These are phyloP conservation scores for Chrysaora quinquecirrha DNA, from an alignment of 30 jellyfish, hydroid and myxozoan species.

Conservation along the genomic window DNA sequence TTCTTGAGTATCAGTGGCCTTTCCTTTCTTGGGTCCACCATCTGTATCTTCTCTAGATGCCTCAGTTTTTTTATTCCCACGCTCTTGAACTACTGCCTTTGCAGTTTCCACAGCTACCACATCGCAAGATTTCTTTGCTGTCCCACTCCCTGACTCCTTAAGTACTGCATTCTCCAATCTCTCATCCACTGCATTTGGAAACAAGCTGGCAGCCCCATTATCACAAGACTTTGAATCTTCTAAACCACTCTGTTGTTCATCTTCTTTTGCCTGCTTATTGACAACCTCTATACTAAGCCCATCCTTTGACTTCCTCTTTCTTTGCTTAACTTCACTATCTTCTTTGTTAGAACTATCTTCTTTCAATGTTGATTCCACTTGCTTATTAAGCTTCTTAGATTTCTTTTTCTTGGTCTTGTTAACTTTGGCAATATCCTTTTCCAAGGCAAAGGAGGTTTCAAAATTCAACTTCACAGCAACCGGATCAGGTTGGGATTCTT, in stretches of 20 bases:
- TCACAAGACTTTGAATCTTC: too few relatives aligned
- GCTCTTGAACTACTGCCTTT: too few relatives aligned
- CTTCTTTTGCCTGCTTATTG: not conserved
- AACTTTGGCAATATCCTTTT: not conserved
- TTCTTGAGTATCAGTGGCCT: too few relatives aligned
- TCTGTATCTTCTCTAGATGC: too few relatives aligned
- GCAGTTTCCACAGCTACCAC: too few relatives aligned
- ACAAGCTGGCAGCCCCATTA: too few relatives aligned
- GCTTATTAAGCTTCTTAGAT: not conserved
- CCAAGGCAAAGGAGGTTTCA: constrained; percentile 21
- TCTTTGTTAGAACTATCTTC: not conserved
- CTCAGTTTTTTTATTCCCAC: too few relatives aligned
- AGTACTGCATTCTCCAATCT: too few relatives aligned
- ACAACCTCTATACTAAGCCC: not conserved
- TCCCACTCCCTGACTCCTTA: too few relatives aligned
- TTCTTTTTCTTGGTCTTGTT: not conserved
- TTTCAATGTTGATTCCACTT: not conserved
- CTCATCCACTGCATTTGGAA: too few relatives aligned
- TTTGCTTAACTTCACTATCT: not conserved
- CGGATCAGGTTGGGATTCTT: not conserved
- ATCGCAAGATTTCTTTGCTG: too few relatives aligned
- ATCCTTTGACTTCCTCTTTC: not conserved
- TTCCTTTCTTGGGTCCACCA: too few relatives aligned
- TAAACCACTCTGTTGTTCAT: not conserved
- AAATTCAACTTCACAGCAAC: constrained; percentile 42